Evolutionary conservation across 2,888 invertebrate genomes (phyloP).

Genomic region (Caenorhabditis sinica): DNA sequence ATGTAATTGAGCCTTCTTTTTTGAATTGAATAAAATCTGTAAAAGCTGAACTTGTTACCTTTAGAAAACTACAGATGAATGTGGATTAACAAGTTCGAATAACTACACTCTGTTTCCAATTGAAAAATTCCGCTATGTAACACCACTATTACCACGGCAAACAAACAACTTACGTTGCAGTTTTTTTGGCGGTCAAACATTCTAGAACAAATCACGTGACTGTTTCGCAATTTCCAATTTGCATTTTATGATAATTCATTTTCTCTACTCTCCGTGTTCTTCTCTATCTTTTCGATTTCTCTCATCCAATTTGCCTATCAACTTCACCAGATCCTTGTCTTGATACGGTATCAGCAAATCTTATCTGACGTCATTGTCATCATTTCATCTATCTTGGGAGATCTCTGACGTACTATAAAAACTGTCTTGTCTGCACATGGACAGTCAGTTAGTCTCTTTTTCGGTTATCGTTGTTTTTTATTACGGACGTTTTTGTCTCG

Average conservation of each 20-base stretch:
- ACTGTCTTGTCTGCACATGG: slow-evolving; percentile 22
- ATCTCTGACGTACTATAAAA: slow-evolving; percentile 27
- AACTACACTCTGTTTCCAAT: not conserved
- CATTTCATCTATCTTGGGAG: not conserved
- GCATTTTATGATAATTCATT: not conserved
- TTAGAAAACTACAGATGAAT: not conserved
- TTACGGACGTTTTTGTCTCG: slow-evolving; percentile 34
- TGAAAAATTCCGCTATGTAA: slow-evolving; percentile 6
- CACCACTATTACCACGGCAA: slow-evolving; percentile 49
- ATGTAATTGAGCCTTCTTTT: not conserved
- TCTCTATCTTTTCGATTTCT: not conserved
- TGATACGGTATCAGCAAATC: not conserved
- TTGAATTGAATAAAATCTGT: not conserved
- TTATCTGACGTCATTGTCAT: slow-evolving; percentile 45
- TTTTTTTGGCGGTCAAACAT: slow-evolving; percentile 31
- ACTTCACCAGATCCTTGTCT: not conserved
- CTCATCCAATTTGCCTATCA: not conserved
- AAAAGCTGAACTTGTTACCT: not conserved
- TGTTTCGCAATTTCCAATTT: slow-evolving; percentile 28
- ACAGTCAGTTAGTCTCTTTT: slow-evolving; percentile 21
- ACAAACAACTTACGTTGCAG: slow-evolving; percentile 31
- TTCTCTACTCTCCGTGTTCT: not conserved
- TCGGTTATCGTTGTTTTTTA: slow-evolving; percentile 44
- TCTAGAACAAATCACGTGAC: slow-evolving; percentile 38
- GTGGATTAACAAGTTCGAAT: not conserved